Evolutionary conservation across 2,888 invertebrate genomes (phyloP), one percentile per base, ranked within the genome.

Genomic region (Mimachlamys varia): DNA sequence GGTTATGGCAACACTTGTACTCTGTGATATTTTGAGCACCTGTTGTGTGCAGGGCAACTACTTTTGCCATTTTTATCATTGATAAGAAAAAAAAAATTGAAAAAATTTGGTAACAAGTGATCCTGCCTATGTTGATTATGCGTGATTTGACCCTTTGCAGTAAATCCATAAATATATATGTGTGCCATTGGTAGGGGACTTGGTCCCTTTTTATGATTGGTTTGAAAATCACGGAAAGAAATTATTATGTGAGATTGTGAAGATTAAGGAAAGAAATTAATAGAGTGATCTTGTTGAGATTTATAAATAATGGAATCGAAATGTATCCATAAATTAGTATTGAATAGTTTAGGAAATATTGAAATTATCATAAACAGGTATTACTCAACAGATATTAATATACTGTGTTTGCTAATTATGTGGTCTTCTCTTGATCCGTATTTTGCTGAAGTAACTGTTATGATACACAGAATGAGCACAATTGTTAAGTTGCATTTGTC

Each of bases 1-100:
- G 76, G 76, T 33, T 27, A 76, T 76, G 76, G 76, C 76, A 76
- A 76, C 76, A 33, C 76, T 76, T 76, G 76, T 76, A 33, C 76
- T 76, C 76, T 76, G 76, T 76, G 76, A 76, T 76, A 76, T 76
- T 76, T 76, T 76, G 76, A 33, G 76, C 76, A 76, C 76, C 33
- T 33, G 33, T 76, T 33, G 62, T 15, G 76, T 76, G 76, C 76
- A 76, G 17, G 27, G 76, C 76, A 76, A 76, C 27, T 33, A 33
- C n/a, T 27, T 76, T 76, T 33, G 76, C 76, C 76, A 33, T 76
- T 76, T 76, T 76, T 76, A 76, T 76, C 76, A 33, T 76, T 27
- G 76, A 76, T 76, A 27, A 76, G 22, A 76, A 76, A 33, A 76
- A 76, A n/a, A 76, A 27, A 33, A 33, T 76, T 12, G 19, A 22